phyloP scores from a whole-genome alignment of 2,113 vertebrate species.

The Megaceryle torquata region DNA sequence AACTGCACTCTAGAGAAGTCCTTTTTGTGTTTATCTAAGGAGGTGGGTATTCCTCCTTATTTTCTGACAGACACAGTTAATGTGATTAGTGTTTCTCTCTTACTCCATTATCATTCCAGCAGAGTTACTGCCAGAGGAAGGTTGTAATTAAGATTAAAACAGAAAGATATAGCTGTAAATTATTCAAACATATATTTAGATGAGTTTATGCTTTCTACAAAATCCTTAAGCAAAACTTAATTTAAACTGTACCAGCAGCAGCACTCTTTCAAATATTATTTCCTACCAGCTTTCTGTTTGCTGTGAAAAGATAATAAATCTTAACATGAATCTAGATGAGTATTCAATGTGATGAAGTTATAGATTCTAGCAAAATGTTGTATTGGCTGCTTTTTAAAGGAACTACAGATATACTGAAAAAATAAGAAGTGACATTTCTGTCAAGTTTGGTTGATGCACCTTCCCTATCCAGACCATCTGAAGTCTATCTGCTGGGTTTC shows the following conservation, averaged over 20 bases:
- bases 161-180: background rate
- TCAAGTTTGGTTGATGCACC: background rate
- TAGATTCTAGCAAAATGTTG: background rate
- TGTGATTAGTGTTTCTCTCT: background rate
- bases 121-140: background rate
- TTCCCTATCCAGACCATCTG: background rate
- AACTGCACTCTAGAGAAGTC: background rate
- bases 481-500: background rate
- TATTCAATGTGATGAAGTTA: background rate
- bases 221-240: background rate
- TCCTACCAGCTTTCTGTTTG: background rate
- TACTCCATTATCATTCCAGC: background rate
- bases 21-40: background rate
- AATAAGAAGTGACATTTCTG: background rate
- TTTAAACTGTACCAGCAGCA: background rate
- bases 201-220: background rate
- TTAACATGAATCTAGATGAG: background rate
- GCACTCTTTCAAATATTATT: background rate
- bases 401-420: background rate
- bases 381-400: background rate
- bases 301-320: background rate
- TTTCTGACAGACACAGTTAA: background rate
- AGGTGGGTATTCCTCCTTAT: background rate
- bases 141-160: background rate
- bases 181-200: background rate